Conservation (phyloP, 2,797 vertebrate genomes). For the Sarcophilus harrisii region DNA sequence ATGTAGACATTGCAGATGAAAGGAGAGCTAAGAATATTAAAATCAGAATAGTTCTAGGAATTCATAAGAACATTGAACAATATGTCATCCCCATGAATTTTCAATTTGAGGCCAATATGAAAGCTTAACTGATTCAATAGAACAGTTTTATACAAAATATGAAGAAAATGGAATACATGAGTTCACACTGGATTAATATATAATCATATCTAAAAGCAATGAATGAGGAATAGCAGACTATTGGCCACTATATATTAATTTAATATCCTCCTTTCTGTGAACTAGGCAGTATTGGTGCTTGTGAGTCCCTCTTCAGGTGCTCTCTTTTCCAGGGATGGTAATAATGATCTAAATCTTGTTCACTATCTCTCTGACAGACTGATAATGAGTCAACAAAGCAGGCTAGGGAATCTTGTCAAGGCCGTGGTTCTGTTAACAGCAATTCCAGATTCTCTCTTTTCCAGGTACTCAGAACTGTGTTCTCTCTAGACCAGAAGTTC, state of each 20-base stretch:
- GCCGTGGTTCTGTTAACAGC: neutral
- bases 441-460: neutral
- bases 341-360: neutral
- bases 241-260: constrained; percentile 71
- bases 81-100: constrained; percentile 22
- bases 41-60: constrained; percentile 55
- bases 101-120: constrained; percentile 43
- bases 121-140: constrained; percentile 50
- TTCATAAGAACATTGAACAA: constrained; percentile 3
- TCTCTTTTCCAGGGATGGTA: constrained; percentile 8
- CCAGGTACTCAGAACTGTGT: neutral
- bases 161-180: constrained; percentile 42
- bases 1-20: constrained; percentile 20
- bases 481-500: neutral
- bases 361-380: constrained; percentile 55
- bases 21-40: neutral
- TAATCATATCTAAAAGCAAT: constrained; percentile 58
- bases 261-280: constrained; percentile 72
- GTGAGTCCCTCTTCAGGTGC: constrained; percentile 17
- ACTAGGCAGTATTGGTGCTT: constrained; percentile 70
- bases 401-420: neutral
- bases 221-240: constrained; percentile 67
- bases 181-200: constrained; percentile 62
- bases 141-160: constrained; percentile 50
- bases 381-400: constrained; percentile 37